Base-by-base conservation (phyloP, 2,888 invertebrate genomes). In the Sinopyrophorus schimmeli region DNA sequence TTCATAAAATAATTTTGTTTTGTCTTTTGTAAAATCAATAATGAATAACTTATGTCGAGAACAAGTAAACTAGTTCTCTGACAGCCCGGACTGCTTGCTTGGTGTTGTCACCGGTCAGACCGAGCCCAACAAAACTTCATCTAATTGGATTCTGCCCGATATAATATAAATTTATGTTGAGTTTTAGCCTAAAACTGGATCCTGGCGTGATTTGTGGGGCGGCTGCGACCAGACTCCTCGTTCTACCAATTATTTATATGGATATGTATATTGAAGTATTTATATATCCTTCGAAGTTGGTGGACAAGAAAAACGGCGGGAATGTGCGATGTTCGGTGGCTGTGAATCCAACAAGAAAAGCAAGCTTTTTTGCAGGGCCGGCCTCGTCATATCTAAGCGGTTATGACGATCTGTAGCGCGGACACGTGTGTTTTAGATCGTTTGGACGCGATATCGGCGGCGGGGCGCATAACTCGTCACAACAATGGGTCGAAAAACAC, bases 111-210 rank as follows among this genome's bases (percentile, higher is more conserved):
- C 64, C 63, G 62, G 61, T 60, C 60, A 59, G 59, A 57, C 63
- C 60, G 59, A 62, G 57, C 63, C 60, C 59, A 63, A 68, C 66
- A 66, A 67, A 65, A 65, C 67, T 65, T 64, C 62, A 67, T 71
- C 71, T 71, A 72, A 71, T 72, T 70, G 71, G 66, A 64, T 62
- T 64, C 66, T 61, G 62, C 63, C 66, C 67, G 70, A 71, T 71
- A 70, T 71, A 69, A 72, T 72, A 71, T 69, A 69, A 69, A 72
- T 71, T 72, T 71, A 72, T 71, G 69, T 67, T 61, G 62, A 66
- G 66, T 69, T 68, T 70, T 68, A 61, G 65, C 58, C 60, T 61
- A 67, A 67, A 69, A 69, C 65, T 67, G 68, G 67, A 66, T 66
- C 61, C 54, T 58, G 58, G 53, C 57, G 65, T 71, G 70, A 71